phyloP scores from a whole-genome alignment of 2,797 vertebrate genomes.

The Lagorchestes hirsutus region DNA sequence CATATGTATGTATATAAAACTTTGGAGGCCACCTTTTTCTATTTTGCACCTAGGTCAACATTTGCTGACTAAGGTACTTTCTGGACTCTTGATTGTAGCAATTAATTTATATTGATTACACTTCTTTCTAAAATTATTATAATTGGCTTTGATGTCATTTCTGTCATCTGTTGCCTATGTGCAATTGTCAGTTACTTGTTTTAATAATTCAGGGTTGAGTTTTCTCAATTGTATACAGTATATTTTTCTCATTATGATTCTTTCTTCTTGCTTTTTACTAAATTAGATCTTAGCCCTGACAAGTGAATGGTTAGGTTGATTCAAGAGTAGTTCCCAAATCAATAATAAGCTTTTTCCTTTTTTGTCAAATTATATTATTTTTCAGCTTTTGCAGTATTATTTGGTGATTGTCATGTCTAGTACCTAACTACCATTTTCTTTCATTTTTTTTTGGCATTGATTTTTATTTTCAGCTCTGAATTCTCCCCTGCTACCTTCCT shows the following conservation, averaged over 20 bases:
- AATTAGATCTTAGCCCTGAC: not conserved
- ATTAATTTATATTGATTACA: not conserved
- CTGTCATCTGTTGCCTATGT: not conserved
- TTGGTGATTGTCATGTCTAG: not conserved
- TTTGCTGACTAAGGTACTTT: not conserved
- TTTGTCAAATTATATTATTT: not conserved
- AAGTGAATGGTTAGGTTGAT: not conserved
- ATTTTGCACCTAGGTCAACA: not conserved
- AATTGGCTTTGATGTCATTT: not conserved
- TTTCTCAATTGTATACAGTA: not conserved
- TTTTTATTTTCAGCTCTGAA: not conserved
- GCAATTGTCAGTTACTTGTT: not conserved
- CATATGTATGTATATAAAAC: too few species aligned
- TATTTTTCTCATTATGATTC: not conserved
- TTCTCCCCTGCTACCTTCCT: not conserved
- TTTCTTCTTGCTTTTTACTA: not conserved
- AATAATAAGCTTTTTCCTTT: not conserved
- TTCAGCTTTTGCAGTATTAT: not conserved
- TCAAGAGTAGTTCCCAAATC: not conserved
- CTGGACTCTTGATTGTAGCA: not conserved
- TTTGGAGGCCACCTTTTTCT: not conserved
- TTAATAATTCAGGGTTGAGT: not conserved
- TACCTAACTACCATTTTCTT: not conserved
- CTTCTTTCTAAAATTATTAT: not conserved
- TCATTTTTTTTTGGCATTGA: not conserved